Base-by-base conservation (phyloP, 1,140 invertebrate species). In the Eupristina koningsbergeri region DNA sequence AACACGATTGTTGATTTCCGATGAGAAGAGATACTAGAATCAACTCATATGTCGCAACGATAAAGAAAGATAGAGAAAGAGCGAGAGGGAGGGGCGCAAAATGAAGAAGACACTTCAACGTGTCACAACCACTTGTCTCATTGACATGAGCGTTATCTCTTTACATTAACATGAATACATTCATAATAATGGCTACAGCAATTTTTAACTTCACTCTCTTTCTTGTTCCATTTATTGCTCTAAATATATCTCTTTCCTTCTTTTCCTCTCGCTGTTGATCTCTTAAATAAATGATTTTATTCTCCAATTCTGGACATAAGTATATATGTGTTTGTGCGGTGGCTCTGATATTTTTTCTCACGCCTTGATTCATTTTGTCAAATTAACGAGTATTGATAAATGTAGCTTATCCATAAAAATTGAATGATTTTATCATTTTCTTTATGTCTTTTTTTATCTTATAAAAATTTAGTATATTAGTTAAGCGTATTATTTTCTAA, bases 41-140 rank as follows among this genome's bases (percentile, higher is more conserved):
- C 67, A 13, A 41, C 39, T 41, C 67, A 2, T 58, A 47, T 11
- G 73, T 85, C 80, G 85, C 77, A 83, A 69, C 82, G 80, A 85
- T 82, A 29, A 50, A 80, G 41, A 63, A 29, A n/a, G 64, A 8
- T 22, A 67, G 31, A 61, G 64, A 83, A 61, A 41, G 80, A 73
- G 22, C 26, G 39, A 45, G 69, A 41, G 41, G 29, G 41, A 41
- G 69, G 50, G 73, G 50, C 13, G 34, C n/a, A 74, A 6, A 29
- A 29, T 34, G 39, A 39, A 50, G 73, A 45, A 50, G 50, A 39
- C 41, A 29, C 1, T 6, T 47, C 73, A 53, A 31, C 85, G 74
- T 39, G 74, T 53, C 53, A 81, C 85, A 87, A 86, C 85, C 86
- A 87, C 81, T 86, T 87, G 86, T 88, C 87, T 87, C 88, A 87